These are phyloP conservation scores for Polyploca ridens DNA, from an alignment of 2,888 invertebrate genomes.

Conservation along the genomic window DNA sequence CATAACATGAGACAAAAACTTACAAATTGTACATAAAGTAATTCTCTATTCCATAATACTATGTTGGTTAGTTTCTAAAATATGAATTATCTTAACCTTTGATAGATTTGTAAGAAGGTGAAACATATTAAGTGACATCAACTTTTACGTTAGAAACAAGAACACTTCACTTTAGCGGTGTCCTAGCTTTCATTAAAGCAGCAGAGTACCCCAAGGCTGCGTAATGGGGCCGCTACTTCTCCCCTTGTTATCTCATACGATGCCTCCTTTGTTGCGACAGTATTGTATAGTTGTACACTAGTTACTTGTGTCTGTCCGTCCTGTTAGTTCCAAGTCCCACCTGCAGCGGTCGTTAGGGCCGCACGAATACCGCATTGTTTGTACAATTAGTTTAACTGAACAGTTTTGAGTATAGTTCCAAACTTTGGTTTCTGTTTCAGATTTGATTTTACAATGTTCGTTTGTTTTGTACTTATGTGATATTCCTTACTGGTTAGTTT, in stretches of 20 bases:
- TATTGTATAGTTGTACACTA: slow-evolving; percentile 30
- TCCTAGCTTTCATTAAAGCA: slow-evolving; percentile 58
- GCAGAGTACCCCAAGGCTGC: slow-evolving; percentile 61
- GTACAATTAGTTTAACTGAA: slow-evolving; percentile 70
- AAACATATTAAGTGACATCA: slow-evolving; percentile 33
- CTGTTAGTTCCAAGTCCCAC: slow-evolving; percentile 50
- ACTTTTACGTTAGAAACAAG: slow-evolving; percentile 43
- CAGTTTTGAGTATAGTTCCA: slow-evolving; percentile 60
- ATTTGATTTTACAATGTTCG: slow-evolving; percentile 47
- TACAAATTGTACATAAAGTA: background rate
- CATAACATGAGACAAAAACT: background rate
- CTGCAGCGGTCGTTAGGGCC: slow-evolving; percentile 64
- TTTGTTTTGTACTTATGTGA: slow-evolving; percentile 14
- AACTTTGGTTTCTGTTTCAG: slow-evolving; percentile 51
- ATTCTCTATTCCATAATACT: background rate
- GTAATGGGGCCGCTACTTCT: slow-evolving; percentile 73
- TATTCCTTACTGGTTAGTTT: background rate
- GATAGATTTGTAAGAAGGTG: background rate
- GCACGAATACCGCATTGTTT: slow-evolving; percentile 64
- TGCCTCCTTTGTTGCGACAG: slow-evolving; percentile 66
- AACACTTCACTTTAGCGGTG: slow-evolving; percentile 56
- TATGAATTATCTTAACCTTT: background rate
- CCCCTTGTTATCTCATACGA: slow-evolving; percentile 73
- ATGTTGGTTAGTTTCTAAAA: background rate
- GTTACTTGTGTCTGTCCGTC: slow-evolving; percentile 44